Percentiles rank a stretch among this genome's conserved stretches.
These are phyloP conservation scores for Halcyon chelicuti DNA, from an alignment of 2,797 vertebrate genomes.

Conservation along the genomic window DNA sequence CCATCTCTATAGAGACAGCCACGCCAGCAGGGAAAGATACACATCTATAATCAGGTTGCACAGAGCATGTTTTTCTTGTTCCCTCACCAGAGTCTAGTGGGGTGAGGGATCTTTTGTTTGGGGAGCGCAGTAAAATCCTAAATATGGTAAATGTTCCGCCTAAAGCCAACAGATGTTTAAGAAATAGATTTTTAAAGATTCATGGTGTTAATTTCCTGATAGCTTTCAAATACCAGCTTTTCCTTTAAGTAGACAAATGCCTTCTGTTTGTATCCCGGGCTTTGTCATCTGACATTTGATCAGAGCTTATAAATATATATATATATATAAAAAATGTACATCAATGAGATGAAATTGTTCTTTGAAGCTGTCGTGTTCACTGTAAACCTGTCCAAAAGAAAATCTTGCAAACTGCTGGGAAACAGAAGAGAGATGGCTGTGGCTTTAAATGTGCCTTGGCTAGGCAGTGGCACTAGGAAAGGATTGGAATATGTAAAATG, in stretches of 20 bases:
- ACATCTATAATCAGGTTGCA: background rate
- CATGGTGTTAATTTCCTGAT: constrained; percentile 24
- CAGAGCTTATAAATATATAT: background rate
- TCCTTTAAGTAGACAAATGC: background rate
- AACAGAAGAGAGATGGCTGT: constrained; percentile 25
- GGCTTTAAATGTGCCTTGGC: constrained; percentile 43
- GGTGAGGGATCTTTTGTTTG: background rate
- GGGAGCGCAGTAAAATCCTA: background rate
- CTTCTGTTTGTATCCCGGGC: background rate
- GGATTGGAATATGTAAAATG: constrained; percentile 42
- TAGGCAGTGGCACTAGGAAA: constrained; percentile 1
- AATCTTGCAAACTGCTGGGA: background rate
- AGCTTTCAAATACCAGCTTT: background rate
- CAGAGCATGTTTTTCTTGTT: background rate
- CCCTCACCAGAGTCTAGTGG: background rate
- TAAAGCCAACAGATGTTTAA: constrained; percentile 22
- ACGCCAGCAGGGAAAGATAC: constrained; percentile 31
- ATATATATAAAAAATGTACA: background rate
- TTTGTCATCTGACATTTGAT: constrained; percentile 32
- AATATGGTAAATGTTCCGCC: background rate
- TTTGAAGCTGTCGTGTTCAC: background rate
- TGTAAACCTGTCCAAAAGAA: background rate
- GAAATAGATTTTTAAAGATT: constrained; percentile 39
- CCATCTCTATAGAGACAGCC: constrained; percentile 69
- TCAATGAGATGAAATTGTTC: constrained; percentile 1